Evolutionary conservation across 2,797 vertebrate species (phyloP).

Genomic region (Ataeniobius toweri): DNA sequence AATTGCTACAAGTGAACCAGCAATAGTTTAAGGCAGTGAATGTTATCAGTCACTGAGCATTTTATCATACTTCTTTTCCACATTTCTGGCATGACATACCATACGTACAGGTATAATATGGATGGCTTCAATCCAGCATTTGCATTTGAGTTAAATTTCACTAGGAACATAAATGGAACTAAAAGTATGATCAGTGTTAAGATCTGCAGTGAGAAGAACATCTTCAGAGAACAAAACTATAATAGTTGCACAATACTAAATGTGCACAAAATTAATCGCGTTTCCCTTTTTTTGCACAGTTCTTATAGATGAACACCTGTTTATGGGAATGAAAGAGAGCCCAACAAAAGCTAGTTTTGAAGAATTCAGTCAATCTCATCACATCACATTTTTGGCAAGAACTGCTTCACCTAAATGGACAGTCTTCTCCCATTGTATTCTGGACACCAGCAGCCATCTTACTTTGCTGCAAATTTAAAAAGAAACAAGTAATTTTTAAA

Average conservation of each 20-base stretch:
- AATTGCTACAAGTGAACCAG: slow-evolving; percentile 32
- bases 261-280: background rate
- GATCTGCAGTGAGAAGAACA: background rate
- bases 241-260: background rate
- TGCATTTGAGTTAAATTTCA: background rate
- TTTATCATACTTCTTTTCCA: slow-evolving; percentile 22
- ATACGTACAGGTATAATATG: background rate
- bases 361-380: background rate
- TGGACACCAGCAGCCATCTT: background rate
- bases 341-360: background rate
- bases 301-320: background rate
- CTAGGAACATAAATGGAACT: background rate
- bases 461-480: background rate
- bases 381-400: background rate
- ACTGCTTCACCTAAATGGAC: background rate
- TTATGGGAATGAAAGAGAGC: background rate
- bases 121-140: background rate
- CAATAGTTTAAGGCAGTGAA: slow-evolving; percentile 33
- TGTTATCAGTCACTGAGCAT: slow-evolving; percentile 50
- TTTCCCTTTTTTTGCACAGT: background rate
- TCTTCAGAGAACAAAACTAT: background rate
- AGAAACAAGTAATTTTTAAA: no score
- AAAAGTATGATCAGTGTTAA: background rate
- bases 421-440: background rate
- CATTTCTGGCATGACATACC: background rate